phyloP scores from a whole-genome alignment of 2,797 vertebrate species.

The Sebastes variabilis region DNA sequence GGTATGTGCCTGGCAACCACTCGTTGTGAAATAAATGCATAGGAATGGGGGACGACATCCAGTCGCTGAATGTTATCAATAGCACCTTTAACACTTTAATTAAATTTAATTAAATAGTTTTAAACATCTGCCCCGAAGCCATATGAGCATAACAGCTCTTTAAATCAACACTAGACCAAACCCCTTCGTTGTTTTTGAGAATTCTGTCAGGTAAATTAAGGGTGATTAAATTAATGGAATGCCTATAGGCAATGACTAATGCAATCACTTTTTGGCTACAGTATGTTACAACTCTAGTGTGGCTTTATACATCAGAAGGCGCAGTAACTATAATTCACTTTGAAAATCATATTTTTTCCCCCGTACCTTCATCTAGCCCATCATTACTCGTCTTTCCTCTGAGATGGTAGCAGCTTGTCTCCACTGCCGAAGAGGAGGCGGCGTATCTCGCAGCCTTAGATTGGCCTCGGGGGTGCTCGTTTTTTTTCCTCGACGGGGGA shows the following conservation, averaged over 20 bases:
- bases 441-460: slow-evolving; percentile 2
- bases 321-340: background rate
- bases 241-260: background rate
- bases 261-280: background rate
- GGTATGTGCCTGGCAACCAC: too few species aligned
- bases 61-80: too few species aligned
- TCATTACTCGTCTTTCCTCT: slow-evolving; percentile 5
- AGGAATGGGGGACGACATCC: too few species aligned
- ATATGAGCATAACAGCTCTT: background rate
- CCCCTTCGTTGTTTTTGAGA: slow-evolving; percentile 10
- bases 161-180: background rate
- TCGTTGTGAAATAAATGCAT: too few species aligned
- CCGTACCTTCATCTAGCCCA: slow-evolving; percentile 5
- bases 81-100: too few species aligned
- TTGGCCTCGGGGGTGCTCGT: slow-evolving; percentile 24
- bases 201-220: background rate
- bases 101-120: background rate
- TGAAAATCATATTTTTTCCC: background rate
- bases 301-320: background rate
- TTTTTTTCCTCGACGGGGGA: slow-evolving; percentile 16
- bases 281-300: background rate
- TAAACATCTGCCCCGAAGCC: background rate
- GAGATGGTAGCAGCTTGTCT: slow-evolving; percentile 18
- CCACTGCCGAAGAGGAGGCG: slow-evolving; percentile 11
- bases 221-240: background rate